Base-by-base conservation (phyloP, 2,888 invertebrate species). In the Drosophila prolongata region DNA sequence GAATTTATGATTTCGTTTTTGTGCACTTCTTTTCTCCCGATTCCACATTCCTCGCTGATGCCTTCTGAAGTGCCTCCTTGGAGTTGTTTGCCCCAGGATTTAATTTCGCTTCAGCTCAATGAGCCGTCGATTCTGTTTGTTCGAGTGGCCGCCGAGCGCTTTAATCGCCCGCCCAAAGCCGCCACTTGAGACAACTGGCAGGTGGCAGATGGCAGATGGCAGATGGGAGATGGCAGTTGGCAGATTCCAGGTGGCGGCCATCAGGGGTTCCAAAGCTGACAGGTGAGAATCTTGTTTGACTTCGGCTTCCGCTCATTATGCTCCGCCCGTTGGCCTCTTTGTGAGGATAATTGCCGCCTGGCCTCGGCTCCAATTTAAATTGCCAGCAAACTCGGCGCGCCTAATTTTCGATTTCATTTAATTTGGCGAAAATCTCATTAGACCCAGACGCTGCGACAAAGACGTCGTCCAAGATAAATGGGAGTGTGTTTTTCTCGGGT, bases 1-100 rank as follows among this genome's bases (percentile, higher is more conserved):
- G 82, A 89, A 85, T 85, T 85, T 89, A 89, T 85, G 89, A 74
- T 85, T 81, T 75, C 67, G 59, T 75, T 75, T 62, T 35, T 67
- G 66, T 54, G 55, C 46, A 34, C 56, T 56, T 50, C 34, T 40
- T 38, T 57, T 57, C 40, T 10, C 24, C 24, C 24, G 24, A 24
- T 46, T 38, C 16, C 42, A 4, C 11, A 30, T 6, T 6, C 8
- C 30, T 30, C 9, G 24, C 24, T 24, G 35, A 46, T 30, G 16
- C 14, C 27, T 35, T 35, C 27, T 55, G 30, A 13, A 47, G 56
- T 30, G 52, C 49, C 55, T 54, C 19, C 69, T 73, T 37, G 54
- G 64, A 74, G 68, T 62, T 76, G 74, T 86, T 75, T 82, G 60
- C 72, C 70, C 56, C 55, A 37, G 56, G 67, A 67, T 80, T 88